These are phyloP conservation scores for Drosophila novamexicana DNA, from an alignment of 1,140 invertebrate species.

Conservation along the genomic window DNA sequence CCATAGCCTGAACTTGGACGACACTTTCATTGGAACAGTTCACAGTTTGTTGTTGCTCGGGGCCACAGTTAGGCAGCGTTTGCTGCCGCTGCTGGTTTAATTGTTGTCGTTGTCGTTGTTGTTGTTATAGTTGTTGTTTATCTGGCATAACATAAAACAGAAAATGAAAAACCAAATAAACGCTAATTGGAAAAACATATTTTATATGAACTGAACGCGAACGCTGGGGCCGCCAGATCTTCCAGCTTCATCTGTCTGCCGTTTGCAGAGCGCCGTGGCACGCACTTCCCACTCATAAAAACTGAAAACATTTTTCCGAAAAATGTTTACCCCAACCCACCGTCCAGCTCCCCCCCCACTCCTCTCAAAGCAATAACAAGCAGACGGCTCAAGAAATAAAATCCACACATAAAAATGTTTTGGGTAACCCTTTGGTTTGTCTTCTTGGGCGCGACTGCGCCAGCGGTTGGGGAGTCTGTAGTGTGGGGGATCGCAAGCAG, in stretches of 20 bases:
- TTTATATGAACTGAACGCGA: slow-evolving; percentile 67
- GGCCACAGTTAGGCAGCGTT: slow-evolving; percentile 5
- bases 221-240: neutral
- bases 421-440: slow-evolving; percentile 66
- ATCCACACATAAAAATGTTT: slow-evolving; percentile 71
- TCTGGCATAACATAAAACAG: slow-evolving; percentile 74
- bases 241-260: slow-evolving; percentile 9
- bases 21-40: slow-evolving; percentile 44
- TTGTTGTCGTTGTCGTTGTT: slow-evolving; percentile 47
- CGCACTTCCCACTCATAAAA: slow-evolving; percentile 79
- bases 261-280: slow-evolving; percentile 54
- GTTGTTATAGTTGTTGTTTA: slow-evolving; percentile 57
- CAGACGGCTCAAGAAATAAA: slow-evolving; percentile 52
- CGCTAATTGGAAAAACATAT: slow-evolving; percentile 82
- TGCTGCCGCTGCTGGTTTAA: slow-evolving; percentile 47
- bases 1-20: slow-evolving; percentile 32
- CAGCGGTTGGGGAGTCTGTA: neutral
- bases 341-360: neutral
- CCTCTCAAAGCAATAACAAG: slow-evolving; percentile 34
- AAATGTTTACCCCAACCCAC: slow-evolving; percentile 38
- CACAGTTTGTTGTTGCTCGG: slow-evolving; percentile 20
- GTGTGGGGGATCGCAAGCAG: slow-evolving; percentile 10
- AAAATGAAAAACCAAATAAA: slow-evolving; percentile 83
- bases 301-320: slow-evolving; percentile 71
- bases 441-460: slow-evolving; percentile 26